Evolutionary conservation across 2,797 vertebrate species (phyloP).

Genomic region (Cynodonichthys magdalenae): DNA sequence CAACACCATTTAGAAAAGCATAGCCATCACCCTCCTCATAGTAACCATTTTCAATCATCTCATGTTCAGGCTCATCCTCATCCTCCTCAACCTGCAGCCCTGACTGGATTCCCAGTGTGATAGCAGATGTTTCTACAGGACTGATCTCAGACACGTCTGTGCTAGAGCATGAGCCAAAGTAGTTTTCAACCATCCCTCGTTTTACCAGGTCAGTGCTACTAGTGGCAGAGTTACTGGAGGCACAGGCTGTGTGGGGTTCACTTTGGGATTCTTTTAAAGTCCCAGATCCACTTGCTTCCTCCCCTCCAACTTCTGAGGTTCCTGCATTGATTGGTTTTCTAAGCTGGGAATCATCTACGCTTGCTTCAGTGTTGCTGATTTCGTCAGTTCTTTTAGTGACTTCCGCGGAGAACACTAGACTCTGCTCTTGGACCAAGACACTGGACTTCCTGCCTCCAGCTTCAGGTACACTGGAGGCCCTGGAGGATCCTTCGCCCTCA

Average conservation of each 20-base stretch:
- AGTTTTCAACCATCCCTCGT: constrained; percentile 95
- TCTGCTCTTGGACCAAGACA: constrained; percentile 85
- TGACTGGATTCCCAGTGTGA: constrained; percentile 79
- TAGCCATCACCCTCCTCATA: constrained; percentile 90
- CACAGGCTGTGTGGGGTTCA: constrained; percentile 77
- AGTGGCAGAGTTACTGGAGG: constrained; percentile 83
- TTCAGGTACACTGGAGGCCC: constrained; percentile 70
- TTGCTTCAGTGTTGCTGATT: constrained; percentile 19
- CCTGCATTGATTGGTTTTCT: constrained; percentile 46
- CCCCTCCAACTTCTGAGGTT: constrained; percentile 56
- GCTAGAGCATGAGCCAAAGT: constrained; percentile 92
- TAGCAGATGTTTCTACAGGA: constrained; percentile 81
- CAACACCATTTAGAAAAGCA: constrained; percentile 80
- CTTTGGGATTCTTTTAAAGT: constrained; percentile 59
- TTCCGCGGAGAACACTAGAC: constrained; percentile 83
- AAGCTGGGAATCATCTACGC: constrained; percentile 33
- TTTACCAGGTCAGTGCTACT: constrained; percentile 93
- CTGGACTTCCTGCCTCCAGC: constrained; percentile 76
- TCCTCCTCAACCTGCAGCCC: constrained; percentile 55
- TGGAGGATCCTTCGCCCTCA: constrained; percentile 87
- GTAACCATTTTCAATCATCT: constrained; percentile 97
- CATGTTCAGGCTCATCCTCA: constrained; percentile 84
- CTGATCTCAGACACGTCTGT: constrained; percentile 88
- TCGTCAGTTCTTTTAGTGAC: constrained; percentile 42
- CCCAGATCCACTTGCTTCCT: constrained; percentile 53